A percentile compares a stretch with the other conserved stretches of the same genome.
These are phyloP conservation scores for Caiman crocodilus DNA, from an alignment of 2,797 vertebrate genomes.

Conservation along the genomic window DNA sequence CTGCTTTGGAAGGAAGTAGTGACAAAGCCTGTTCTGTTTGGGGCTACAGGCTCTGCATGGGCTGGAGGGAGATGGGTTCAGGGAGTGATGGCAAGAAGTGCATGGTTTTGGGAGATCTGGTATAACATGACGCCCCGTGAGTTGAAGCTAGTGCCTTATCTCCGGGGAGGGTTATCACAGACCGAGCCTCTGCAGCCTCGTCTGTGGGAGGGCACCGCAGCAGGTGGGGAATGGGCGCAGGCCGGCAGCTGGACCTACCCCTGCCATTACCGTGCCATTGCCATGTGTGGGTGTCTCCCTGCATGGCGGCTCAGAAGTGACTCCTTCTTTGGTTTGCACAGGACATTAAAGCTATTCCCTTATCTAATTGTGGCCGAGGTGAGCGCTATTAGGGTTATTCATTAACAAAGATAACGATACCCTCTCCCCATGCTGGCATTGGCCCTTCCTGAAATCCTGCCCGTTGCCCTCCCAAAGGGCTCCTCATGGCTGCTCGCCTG, in stretches of 20 bases:
- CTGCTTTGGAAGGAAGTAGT: background rate
- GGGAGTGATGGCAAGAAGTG: background rate
- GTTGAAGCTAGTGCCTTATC: background rate
- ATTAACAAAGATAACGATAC: constrained; percentile 73
- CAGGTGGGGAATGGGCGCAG: background rate
- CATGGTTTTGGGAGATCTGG: background rate
- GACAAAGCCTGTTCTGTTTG: background rate
- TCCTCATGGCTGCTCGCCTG: constrained; percentile 16
- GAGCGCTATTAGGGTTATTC: constrained; percentile 77
- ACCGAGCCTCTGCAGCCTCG: background rate
- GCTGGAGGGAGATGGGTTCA: background rate
- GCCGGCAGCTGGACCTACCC: background rate
- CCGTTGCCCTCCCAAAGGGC: background rate
- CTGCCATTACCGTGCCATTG: fast-evolving
- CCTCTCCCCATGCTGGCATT: constrained; percentile 51
- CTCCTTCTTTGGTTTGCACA: constrained; percentile 60
- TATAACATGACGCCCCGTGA: background rate
- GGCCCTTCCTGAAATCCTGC: constrained; percentile 70
- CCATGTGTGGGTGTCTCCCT: fast-evolving
- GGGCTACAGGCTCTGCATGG: background rate
- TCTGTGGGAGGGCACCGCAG: background rate
- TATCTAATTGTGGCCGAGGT: constrained; percentile 74
- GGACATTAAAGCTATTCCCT: constrained; percentile 77
- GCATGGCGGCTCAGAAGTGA: background rate
- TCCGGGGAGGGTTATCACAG: too few species aligned